Base-by-base conservation (phyloP, 2,888 invertebrate species). In the Lucinisca nassula region DNA sequence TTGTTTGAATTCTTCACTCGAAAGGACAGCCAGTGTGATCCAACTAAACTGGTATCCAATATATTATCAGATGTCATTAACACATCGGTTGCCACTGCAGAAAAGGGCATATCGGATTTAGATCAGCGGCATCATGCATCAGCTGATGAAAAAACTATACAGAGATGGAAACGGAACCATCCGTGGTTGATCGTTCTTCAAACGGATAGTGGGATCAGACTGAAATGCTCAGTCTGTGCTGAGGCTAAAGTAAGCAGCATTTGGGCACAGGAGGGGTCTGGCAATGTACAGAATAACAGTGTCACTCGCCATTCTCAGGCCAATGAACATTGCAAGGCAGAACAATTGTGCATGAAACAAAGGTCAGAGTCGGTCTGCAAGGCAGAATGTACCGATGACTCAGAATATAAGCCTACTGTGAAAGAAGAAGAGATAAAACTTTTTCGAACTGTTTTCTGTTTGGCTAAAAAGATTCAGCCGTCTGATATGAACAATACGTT, bases 401-500 rank as follows among this genome's bases (percentile, higher is more conserved):
- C n/a, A n/a, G n/a, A n/a, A n/a, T n/a, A n/a, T n/a, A n/a, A n/a
- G n/a, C 8, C 30, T 8, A 8, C 61, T 12, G 49, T 75, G 10
- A n/a, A 45, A 49, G 30, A 67, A 45, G 24, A 45, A 67, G 82
- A 82, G 21, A 49, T 38, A 32, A 75, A 61, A n/a, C 35, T 84
- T 6, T 81, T 88, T 30, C 40, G 74, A 10, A 85, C 88, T 27
- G 79, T 88, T 0, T 85, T 79, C 37, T 82, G 40, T 67, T 61
- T 73, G 24, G 70, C 76, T 17, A 86, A 84, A 51, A 49, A 79
- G 38, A 84, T 87, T 73, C 40, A 87, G 17, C 86, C 84, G 1
- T 51, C 55, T 38, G 70, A 61, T n/a, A 85, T 83, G 81, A 37
- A 85, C 0, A 88, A 88, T 74, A 67, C 67, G 17, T 76, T 89